These are phyloP conservation scores for Stictocephala bisonia DNA, from an alignment of 2,888 invertebrate genomes.

Conservation along the genomic window DNA sequence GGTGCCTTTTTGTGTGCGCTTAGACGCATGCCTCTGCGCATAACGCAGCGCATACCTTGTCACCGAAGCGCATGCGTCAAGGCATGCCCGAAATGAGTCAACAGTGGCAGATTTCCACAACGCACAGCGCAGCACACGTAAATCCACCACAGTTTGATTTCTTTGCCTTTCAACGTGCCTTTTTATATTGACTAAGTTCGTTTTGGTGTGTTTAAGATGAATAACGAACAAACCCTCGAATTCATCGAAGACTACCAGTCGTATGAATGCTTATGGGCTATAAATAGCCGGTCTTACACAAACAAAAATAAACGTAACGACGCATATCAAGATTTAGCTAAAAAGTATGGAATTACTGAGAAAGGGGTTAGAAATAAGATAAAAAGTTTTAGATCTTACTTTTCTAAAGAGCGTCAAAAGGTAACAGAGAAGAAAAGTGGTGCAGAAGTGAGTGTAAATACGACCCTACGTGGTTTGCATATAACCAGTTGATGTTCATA, in stretches of 20 bases:
- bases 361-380: slow-evolving; percentile 41
- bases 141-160: too few relatives aligned
- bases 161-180: too few relatives aligned
- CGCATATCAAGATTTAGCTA: not conserved
- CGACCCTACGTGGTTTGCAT: slow-evolving; percentile 42
- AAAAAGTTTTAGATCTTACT: slow-evolving; percentile 46
- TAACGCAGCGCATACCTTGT: too few relatives aligned
- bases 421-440: slow-evolving; percentile 42
- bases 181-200: too few relatives aligned
- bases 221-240: too few relatives aligned
- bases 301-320: slow-evolving; percentile 29
- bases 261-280: slow-evolving; percentile 12
- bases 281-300: not conserved
- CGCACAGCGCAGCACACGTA: too few relatives aligned
- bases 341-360: slow-evolving; percentile 39
- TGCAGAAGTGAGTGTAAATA: slow-evolving; percentile 43
- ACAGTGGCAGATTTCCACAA: too few relatives aligned
- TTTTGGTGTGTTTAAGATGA: too few relatives aligned
- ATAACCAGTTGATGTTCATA: slow-evolving; percentile 44
- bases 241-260: not conserved
- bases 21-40: too few relatives aligned
- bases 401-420: slow-evolving; percentile 49
- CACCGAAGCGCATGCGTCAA: too few relatives aligned
- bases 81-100: too few relatives aligned
- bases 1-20: too few relatives aligned